Conservation (phyloP, 1,140 invertebrate species). For the Tetramorium simillimum region DNA sequence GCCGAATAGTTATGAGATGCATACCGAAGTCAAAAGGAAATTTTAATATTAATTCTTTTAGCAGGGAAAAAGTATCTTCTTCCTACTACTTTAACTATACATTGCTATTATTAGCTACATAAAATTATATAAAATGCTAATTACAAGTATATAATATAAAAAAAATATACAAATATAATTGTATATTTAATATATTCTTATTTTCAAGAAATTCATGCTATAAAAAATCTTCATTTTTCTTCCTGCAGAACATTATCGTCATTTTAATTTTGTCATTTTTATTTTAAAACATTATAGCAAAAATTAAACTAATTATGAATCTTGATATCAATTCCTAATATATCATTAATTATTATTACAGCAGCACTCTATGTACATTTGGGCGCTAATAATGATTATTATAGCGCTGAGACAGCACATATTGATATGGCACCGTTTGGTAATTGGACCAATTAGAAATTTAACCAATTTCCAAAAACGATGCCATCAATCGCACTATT, state of each 20-base stretch:
- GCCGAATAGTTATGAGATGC: conserved; percentile 40
- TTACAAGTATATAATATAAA: neutral
- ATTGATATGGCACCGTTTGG: neutral
- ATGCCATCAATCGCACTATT: neutral
- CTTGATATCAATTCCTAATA: neutral
- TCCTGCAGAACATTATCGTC: neutral
- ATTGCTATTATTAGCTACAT: neutral
- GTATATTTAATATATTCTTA: neutral
- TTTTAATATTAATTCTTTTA: conserved; percentile 42
- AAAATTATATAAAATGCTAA: neutral
- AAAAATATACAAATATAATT: neutral
- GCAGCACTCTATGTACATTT: neutral
- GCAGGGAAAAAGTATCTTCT: neutral
- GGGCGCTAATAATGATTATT: neutral
- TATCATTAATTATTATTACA: neutral
- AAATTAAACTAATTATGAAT: neutral
- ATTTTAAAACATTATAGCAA: neutral
- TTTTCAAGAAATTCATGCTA: neutral
- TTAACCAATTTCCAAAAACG: conserved; percentile 18
- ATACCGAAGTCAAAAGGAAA: conserved; percentile 22
- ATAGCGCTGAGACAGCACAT: neutral
- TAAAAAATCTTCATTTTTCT: neutral
- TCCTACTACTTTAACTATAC: neutral
- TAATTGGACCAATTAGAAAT: conserved; percentile 42
- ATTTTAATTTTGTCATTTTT: neutral